Evolutionary conservation across 2,113 vertebrate genomes (phyloP).

Genomic region (Hyperopisus bebe): DNA sequence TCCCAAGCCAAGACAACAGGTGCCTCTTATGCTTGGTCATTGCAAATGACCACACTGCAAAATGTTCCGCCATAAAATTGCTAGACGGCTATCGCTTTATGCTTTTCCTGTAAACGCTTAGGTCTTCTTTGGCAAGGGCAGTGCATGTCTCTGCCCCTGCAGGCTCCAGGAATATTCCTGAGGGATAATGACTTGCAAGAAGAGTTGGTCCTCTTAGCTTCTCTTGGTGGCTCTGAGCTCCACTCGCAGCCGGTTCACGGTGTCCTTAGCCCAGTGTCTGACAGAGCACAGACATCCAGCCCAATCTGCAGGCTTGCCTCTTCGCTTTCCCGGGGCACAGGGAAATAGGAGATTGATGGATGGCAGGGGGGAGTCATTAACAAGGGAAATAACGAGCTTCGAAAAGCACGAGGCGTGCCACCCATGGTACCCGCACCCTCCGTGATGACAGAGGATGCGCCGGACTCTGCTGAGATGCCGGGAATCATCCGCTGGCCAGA

Average conservation of each 20-base stretch:
- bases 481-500: not conserved
- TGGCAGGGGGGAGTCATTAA: not conserved
- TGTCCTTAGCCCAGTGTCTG: not conserved
- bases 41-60: not conserved
- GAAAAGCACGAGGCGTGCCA: not conserved
- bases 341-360: slow-evolving; percentile 3
- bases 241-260: not conserved
- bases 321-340: not conserved
- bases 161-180: not conserved
- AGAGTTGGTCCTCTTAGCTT: not conserved
- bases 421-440: not conserved
- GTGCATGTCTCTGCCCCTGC: not conserved
- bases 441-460: not conserved
- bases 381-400: not conserved
- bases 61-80: not conserved
- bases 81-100: not conserved
- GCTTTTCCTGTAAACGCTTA: not conserved
- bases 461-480: not conserved
- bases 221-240: not conserved
- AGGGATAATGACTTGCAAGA: not conserved
- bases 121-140: not conserved
- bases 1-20: slow-evolving; percentile 7
- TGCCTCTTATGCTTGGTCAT: not conserved
- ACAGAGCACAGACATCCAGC: not conserved
- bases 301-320: not conserved